These are phyloP conservation scores for Parnassius smintheus DNA, from an alignment of 2,888 invertebrate genomes.

Conservation along the genomic window DNA sequence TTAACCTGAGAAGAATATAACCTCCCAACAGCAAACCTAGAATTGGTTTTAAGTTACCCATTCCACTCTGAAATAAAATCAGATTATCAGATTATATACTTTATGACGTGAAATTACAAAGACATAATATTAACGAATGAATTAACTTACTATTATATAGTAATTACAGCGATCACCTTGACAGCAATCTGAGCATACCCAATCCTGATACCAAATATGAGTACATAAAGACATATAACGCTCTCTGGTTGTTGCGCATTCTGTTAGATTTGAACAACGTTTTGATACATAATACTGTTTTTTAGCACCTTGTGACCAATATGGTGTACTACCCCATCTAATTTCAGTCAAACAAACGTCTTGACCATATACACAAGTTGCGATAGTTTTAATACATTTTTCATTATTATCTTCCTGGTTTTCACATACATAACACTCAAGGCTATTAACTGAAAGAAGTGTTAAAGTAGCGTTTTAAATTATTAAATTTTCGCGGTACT, in stretches of 20 bases:
- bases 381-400: constrained; percentile 95
- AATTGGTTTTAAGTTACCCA: constrained; percentile 40
- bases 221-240: constrained; percentile 90
- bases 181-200: constrained; percentile 98
- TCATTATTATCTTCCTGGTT: constrained; percentile 95
- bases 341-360: constrained; percentile 94
- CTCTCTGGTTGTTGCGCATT: constrained; percentile 87
- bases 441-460: constrained; percentile 77
- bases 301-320: constrained; percentile 95
- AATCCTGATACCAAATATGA: constrained; percentile 97
- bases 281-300: constrained; percentile 97
- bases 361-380: constrained; percentile 93
- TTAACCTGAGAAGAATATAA: constrained; percentile 1
- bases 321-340: constrained; percentile 97
- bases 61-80: constrained; percentile 55
- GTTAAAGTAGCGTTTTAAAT: neutral
- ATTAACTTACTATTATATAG: constrained; percentile 92
- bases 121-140: neutral
- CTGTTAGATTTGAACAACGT: constrained; percentile 89
- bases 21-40: constrained; percentile 25
- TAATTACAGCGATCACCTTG: constrained; percentile 97
- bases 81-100: no score
- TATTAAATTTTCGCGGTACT: no score
- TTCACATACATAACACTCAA: constrained; percentile 97
- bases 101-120: neutral